phyloP scores from a whole-genome alignment of 35 echinoderm and acorn worm species.

The Ophiothrix spiculata region DNA sequence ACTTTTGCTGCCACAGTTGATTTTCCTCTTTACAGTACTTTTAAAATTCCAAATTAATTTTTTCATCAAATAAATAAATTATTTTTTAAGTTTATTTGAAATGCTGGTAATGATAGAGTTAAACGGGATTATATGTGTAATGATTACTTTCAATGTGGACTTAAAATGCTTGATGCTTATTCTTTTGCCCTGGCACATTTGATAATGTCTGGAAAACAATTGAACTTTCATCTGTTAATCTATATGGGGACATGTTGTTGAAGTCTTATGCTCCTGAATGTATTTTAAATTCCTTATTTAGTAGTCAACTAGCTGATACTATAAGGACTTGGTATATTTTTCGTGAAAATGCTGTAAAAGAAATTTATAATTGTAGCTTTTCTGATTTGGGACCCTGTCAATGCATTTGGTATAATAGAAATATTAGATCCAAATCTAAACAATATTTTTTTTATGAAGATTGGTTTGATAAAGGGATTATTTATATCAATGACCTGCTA shows the following conservation, averaged over 20 bases:
- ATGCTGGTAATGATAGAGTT: neutral
- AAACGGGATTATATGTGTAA: constrained; percentile 5
- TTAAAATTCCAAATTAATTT: neutral
- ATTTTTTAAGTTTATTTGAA: neutral
- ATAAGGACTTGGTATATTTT: neutral
- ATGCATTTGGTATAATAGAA: neutral
- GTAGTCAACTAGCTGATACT: neutral
- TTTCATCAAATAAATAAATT: neutral
- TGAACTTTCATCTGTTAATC: neutral
- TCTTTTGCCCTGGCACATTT: neutral
- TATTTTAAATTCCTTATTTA: neutral
- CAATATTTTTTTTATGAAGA: neutral
- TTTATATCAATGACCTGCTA: neutral
- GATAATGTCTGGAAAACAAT: constrained; percentile 1
- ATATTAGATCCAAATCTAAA: constrained; percentile 1
- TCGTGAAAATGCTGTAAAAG: neutral
- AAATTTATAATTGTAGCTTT: neutral
- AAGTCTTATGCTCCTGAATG: neutral
- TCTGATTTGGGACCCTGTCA: neutral
- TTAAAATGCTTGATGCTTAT: neutral
- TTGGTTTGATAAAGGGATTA: neutral
- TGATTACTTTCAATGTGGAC: neutral
- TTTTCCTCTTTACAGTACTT: too few relatives aligned
- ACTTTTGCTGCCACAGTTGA: too few relatives aligned
- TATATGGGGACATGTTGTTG: neutral